Conservation (phyloP, 1,140 invertebrate species). For the Philotrypesis tridentata region DNA sequence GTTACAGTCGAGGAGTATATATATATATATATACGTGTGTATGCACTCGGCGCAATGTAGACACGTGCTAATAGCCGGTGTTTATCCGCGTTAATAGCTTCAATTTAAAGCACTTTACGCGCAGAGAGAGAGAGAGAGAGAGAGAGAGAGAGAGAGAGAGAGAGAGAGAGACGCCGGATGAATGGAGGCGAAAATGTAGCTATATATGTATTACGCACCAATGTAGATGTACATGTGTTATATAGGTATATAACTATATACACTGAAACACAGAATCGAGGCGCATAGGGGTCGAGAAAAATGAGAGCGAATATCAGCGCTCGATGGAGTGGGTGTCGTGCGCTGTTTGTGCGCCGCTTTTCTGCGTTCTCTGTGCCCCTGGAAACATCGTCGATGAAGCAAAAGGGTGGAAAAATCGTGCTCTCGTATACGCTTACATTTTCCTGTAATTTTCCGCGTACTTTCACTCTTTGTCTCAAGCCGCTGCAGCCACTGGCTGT, state of each 20-base stretch:
- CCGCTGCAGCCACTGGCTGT: not conserved
- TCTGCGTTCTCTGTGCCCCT: no score
- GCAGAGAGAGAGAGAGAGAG: no score
- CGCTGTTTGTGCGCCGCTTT: no score
- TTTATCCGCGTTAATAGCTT: constrained; percentile 21
- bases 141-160: no score
- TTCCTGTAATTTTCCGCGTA: no score
- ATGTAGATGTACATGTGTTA: no score
- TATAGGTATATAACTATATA: not conserved
- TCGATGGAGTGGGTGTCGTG: no score
- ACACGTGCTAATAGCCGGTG: constrained; percentile 13
- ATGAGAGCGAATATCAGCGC: not conserved
- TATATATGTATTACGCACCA: constrained; percentile 1
- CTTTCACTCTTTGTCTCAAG: no score
- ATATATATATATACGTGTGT: not conserved
- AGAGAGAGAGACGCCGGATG: not conserved
- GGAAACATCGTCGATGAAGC: not conserved
- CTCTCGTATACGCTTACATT: no score
- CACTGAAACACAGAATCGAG: no score
- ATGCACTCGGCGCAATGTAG: not conserved
- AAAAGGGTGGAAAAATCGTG: no score
- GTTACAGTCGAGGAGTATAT: no score
- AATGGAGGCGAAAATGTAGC: not conserved
- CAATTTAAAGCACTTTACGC: constrained; percentile 5
- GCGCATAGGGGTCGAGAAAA: not conserved